Base-by-base conservation (phyloP, 2,797 vertebrate species). In the Lutra lutra region DNA sequence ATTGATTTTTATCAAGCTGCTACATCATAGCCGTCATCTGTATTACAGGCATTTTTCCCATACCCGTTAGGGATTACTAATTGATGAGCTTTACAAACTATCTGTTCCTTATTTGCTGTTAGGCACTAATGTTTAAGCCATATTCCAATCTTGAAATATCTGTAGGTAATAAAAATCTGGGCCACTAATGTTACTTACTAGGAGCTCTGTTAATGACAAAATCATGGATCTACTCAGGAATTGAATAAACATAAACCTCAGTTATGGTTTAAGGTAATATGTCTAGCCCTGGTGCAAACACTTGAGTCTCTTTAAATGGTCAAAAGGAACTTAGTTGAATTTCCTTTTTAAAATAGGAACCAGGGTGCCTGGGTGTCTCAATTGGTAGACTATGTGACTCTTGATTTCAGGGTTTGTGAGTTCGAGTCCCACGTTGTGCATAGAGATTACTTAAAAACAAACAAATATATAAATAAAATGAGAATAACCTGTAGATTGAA, bases 81-180 rank as follows among this genome's bases (percentile, higher is more conserved):
- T 89, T 94, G 68, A 43, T 82, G 51, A 92, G 8, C 46, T 83
- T 91, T 80, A 17, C 72, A 96, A 78, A 68, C 40, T 25, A 73
- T 56, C 27, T 83, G 2, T 75, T 92, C 4, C 58, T 80, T 38
- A 82, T 75, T 88, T 93, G n/a, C 64, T 83, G 90, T 94, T 51
- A 66, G n/a, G 14, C 23, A 75, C 18, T 89, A 23, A 58, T 79
- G 46, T 70, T 73, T 91, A 35, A 95, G 43, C 14, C 73, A 62
- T 64, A 79, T 46, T 78, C 43, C 51, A 89, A 68, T n/a, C 66
- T 18, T 80, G 62, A 86, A 66, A 40, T 92, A 5, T 64, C 18
- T 43, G 13, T 75, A 73, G n/a, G 58, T 48, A 51, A 46, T 29
- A 92, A 58, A 95, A 95, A 77, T n/a, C 27, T 95, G 54, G 20